A percentile compares a stretch with the other conserved stretches of the same genome.
These are phyloP conservation scores for Cephus nigrinus DNA, from an alignment of 2,888 invertebrate species.

Conservation along the genomic window DNA sequence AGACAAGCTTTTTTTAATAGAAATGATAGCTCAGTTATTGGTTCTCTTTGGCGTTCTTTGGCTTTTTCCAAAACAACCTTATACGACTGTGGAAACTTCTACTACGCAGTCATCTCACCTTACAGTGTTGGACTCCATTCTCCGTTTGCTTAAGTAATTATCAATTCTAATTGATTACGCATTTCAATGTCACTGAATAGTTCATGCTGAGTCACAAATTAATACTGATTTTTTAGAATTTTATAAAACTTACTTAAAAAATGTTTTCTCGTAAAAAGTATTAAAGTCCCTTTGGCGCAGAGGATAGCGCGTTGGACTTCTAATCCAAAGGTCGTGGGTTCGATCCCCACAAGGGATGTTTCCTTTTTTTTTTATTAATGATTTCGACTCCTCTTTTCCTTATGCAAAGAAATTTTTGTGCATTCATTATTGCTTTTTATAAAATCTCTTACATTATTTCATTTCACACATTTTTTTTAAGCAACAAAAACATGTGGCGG, in stretches of 20 bases:
- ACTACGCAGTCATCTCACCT: slow-evolving; percentile 6
- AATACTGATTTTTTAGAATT: background rate
- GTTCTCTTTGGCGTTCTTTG: slow-evolving; percentile 38
- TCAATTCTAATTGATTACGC: background rate
- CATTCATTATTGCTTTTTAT: background rate
- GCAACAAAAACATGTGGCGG: slow-evolving; percentile 48
- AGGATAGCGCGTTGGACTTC: slow-evolving; percentile 66
- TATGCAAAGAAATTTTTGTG: background rate
- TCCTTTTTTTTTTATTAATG: slow-evolving; percentile 30
- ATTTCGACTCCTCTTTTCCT: background rate
- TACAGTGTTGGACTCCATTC: slow-evolving; percentile 8
- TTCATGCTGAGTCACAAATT: background rate
- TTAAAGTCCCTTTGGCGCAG: slow-evolving; percentile 63
- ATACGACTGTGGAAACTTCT: slow-evolving; percentile 15
- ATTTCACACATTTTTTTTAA: slow-evolving; percentile 14
- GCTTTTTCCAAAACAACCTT: slow-evolving; percentile 41
- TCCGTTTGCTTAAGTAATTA: slow-evolving; percentile 12
- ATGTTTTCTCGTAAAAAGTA: background rate
- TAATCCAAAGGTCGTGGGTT: slow-evolving; percentile 65
- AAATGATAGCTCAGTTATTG: slow-evolving; percentile 42
- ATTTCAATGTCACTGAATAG: background rate
- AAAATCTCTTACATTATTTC: background rate
- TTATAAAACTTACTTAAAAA: background rate
- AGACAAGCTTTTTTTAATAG: slow-evolving; percentile 20
- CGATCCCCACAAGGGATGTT: slow-evolving; percentile 65